Conservation (phyloP, 2,113 vertebrate species). For the Xiphophorus couchianus region DNA sequence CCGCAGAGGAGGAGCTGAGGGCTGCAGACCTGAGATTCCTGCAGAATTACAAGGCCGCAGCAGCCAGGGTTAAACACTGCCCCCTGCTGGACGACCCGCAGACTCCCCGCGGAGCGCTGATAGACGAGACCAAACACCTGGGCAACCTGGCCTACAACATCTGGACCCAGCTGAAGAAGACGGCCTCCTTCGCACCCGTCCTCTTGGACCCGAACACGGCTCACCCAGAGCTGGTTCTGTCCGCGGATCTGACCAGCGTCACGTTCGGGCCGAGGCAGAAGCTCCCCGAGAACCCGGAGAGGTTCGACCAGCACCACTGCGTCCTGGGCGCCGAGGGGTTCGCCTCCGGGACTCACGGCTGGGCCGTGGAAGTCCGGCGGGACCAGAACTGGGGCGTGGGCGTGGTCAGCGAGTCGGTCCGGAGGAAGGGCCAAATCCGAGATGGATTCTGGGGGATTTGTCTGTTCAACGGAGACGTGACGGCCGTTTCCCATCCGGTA, state of each 20-base stretch:
- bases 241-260: slow-evolving; percentile 14
- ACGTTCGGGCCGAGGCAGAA: neutral
- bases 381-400: slow-evolving; percentile 7
- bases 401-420: slow-evolving; percentile 4
- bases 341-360: slow-evolving; percentile 20
- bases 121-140: slow-evolving; percentile 24
- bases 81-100: neutral
- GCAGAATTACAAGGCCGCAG: slow-evolving; percentile 6
- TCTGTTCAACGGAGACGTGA: neutral
- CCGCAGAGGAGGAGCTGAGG: slow-evolving; percentile 23
- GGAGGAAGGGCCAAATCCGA: neutral
- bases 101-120: slow-evolving; percentile 6
- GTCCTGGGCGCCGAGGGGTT: slow-evolving; percentile 33
- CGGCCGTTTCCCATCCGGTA: neutral
- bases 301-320: neutral
- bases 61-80: neutral
- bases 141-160: slow-evolving; percentile 36
- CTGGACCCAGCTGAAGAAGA: slow-evolving; percentile 10
- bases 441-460: slow-evolving; percentile 24
- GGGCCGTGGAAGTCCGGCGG: slow-evolving; percentile 27
- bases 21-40: slow-evolving; percentile 8
- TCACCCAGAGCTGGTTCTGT: slow-evolving; percentile 1
- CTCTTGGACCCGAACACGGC: slow-evolving; percentile 38
- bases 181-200: slow-evolving; percentile 27
- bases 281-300: slow-evolving; percentile 36